A percentile compares a stretch with the other conserved stretches of the same genome.
These are phyloP conservation scores for Arnoldichthys spilopterus DNA, from an alignment of 2,797 vertebrate genomes.

Conservation along the genomic window DNA sequence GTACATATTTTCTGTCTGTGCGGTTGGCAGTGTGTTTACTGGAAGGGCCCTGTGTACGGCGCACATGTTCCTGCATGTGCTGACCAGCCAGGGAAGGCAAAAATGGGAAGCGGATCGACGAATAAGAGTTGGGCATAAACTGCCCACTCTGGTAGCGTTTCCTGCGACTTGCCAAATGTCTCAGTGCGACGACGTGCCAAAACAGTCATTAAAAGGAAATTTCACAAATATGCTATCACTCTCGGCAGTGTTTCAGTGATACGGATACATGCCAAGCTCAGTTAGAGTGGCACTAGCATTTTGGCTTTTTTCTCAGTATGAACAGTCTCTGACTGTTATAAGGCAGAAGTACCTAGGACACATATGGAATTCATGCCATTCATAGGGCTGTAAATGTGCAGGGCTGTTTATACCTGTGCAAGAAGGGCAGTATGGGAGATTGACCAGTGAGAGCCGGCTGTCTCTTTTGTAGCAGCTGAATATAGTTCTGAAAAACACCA, in stretches of 20 bases:
- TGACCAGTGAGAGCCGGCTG: not conserved
- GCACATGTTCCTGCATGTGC: conserved; percentile 82
- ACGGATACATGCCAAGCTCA: not conserved
- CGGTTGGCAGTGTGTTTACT: conserved; percentile 82
- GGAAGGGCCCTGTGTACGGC: conserved; percentile 69
- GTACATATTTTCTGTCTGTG: conserved; percentile 82
- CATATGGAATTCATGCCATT: not conserved
- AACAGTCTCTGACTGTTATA: not conserved
- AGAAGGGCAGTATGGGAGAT: not conserved
- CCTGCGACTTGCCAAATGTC: not conserved
- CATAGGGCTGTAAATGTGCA: not conserved
- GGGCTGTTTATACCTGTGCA: not conserved
- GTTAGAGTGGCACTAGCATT: not conserved
- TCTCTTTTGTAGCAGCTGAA: not conserved
- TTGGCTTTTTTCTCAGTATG: not conserved
- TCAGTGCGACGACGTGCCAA: not conserved
- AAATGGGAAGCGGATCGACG: conserved; percentile 34
- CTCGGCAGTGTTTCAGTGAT: not conserved
- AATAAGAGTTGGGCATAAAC: conserved; percentile 69
- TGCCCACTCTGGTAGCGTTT: conserved; percentile 63
- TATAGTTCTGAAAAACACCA: not conserved
- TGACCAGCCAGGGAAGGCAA: conserved; percentile 54
- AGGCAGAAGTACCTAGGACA: too few relatives aligned
- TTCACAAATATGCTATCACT: not conserved
- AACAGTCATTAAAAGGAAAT: not conserved